Percentiles rank a stretch among this genome's conserved stretches.
Conservation (phyloP, 1,140 invertebrate species). For the Grapholita molesta region DNA sequence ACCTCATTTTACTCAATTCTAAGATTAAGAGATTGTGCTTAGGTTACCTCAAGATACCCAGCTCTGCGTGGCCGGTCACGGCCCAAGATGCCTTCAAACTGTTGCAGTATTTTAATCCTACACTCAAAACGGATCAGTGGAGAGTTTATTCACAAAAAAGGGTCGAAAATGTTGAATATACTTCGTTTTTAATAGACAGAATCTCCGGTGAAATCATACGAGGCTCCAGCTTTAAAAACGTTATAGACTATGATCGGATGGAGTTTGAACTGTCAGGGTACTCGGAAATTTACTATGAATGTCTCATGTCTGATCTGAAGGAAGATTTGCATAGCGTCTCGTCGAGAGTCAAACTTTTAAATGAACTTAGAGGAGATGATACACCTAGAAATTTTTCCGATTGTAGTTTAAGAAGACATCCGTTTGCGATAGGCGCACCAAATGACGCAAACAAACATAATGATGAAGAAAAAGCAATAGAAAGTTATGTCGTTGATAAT, state of each 20-base stretch:
- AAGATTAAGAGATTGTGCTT: conserved; percentile 58
- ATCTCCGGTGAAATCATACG: conserved; percentile 61
- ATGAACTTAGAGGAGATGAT: conserved; percentile 43
- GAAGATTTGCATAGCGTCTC: conserved; percentile 57
- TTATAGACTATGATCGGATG: conserved; percentile 62
- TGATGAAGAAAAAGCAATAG: conserved; percentile 17
- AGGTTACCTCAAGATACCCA: conserved; percentile 54
- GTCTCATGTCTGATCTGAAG: conserved; percentile 46
- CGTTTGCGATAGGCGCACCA: background rate
- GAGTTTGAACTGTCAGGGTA: conserved; percentile 58
- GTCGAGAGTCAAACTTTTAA: conserved; percentile 58
- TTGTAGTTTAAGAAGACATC: background rate
- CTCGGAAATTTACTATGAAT: conserved; percentile 60
- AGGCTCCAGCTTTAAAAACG: conserved; percentile 56
- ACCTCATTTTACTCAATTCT: conserved; percentile 48
- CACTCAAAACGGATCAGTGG: conserved; percentile 50
- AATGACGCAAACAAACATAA: conserved; percentile 13
- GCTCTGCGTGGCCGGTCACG: conserved; percentile 47
- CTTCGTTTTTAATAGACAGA: conserved; percentile 54
- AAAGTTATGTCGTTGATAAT: background rate
- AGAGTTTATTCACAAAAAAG: conserved; percentile 54
- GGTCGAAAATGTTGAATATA: conserved; percentile 40
- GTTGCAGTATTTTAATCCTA: conserved; percentile 63
- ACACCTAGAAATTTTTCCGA: conserved; percentile 41
- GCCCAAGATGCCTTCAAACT: conserved; percentile 58